Percentiles rank a stretch among this genome's conserved stretches.
Conservation (phyloP, 1,140 invertebrate genomes). For the Bombus fervidus region DNA sequence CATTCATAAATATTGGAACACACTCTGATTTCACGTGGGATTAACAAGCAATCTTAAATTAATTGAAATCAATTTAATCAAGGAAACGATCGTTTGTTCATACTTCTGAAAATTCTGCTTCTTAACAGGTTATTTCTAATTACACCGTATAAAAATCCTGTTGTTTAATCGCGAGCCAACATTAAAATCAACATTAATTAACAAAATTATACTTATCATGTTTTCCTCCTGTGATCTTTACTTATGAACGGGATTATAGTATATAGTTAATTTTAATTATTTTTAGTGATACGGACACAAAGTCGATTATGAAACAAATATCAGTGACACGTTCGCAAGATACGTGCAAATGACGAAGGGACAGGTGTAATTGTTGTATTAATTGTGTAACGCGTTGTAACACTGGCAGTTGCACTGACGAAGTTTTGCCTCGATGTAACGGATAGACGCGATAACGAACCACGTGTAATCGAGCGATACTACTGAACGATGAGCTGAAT, state of each 20-base stretch:
- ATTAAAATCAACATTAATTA: not conserved
- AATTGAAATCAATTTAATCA: too few species aligned
- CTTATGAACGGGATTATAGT: not conserved
- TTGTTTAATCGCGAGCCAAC: not conserved
- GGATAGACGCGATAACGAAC: slow-evolving; percentile 19
- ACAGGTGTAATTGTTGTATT: not conserved
- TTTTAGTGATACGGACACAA: not conserved
- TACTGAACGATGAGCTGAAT: slow-evolving; percentile 9
- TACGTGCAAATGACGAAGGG: not conserved
- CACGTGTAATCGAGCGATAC: slow-evolving; percentile 37
- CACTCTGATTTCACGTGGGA: too few species aligned
- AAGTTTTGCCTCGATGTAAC: not conserved
- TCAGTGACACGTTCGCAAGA: not conserved
- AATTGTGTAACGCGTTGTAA: slow-evolving; percentile 9
- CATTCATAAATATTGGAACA: too few species aligned
- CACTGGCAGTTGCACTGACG: not conserved
- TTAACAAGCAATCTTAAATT: too few species aligned
- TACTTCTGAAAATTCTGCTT: too few species aligned
- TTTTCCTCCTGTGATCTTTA: not conserved
- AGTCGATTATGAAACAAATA: not conserved
- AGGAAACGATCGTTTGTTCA: too few species aligned
- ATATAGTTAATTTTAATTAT: not conserved
- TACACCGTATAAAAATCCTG: too few species aligned
- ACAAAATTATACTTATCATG: not conserved
- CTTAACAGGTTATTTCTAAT: too few species aligned